Evolutionary conservation across 2,113 vertebrate species (phyloP).

Genomic region (Protobothrops mucrosquamatus): DNA sequence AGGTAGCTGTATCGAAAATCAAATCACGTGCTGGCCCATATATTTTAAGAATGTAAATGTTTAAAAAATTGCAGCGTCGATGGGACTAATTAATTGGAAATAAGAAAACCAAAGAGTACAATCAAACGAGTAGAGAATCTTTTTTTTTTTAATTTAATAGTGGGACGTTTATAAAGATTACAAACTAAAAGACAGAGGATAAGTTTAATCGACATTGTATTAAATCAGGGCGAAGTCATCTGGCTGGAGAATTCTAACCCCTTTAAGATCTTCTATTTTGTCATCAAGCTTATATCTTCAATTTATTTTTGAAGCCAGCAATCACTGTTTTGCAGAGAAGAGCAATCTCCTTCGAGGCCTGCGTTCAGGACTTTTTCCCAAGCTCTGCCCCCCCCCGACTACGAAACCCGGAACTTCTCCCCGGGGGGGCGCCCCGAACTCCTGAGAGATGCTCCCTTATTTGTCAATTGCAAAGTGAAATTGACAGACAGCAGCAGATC

Average conservation of each 20-base stretch:
- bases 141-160: conserved; percentile 82
- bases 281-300: background rate
- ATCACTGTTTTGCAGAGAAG: background rate
- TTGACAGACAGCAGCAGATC: conserved; percentile 47
- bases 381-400: no score
- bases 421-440: no score
- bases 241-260: background rate
- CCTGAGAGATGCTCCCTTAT: background rate
- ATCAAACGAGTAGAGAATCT: conserved; percentile 86
- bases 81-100: conserved; percentile 84
- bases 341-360: no score
- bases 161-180: conserved; percentile 83
- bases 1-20: conserved; percentile 66
- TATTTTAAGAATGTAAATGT: conserved; percentile 75
- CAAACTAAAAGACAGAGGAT: conserved; percentile 77
- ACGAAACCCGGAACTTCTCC: background rate
- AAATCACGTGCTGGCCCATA: conserved; percentile 70
- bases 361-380: background rate
- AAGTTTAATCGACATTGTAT: conserved; percentile 73
- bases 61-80: conserved; percentile 84
- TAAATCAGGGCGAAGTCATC: conserved; percentile 65
- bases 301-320: background rate
- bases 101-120: conserved; percentile 81
- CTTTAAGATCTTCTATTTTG: background rate
- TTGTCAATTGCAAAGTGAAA: conserved; percentile 62